Percentiles rank a stretch among this genome's conserved stretches.
These are phyloP conservation scores for Meloidogyne exigua DNA, from an alignment of 1,140 invertebrate species.

Conservation along the genomic window DNA sequence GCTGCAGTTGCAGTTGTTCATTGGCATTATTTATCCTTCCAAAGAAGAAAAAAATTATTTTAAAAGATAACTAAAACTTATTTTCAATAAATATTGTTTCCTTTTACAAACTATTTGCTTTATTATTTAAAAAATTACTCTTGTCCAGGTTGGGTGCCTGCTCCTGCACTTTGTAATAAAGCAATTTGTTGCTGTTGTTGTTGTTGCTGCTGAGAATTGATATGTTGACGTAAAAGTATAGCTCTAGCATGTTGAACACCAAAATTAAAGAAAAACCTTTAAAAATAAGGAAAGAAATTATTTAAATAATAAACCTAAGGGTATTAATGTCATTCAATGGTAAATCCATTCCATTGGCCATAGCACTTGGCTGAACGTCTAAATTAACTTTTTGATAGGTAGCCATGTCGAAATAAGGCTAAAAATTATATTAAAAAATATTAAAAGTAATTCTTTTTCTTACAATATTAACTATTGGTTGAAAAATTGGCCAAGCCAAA, in stretches of 20 bases:
- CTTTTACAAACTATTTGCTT: too few species aligned
- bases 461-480: conserved; percentile 29
- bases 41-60: conserved; percentile 18
- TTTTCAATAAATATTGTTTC: background rate
- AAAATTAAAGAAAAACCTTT: conserved; percentile 53
- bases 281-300: background rate
- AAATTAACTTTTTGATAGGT: conserved; percentile 51
- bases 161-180: conserved; percentile 10
- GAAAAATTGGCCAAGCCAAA: conserved; percentile 40
- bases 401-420: conserved; percentile 49
- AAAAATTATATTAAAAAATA: conserved; percentile 16
- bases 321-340: conserved; percentile 54
- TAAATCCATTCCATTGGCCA: conserved; percentile 52
- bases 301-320: conserved; percentile 28
- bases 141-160: background rate
- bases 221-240: conserved; percentile 46
- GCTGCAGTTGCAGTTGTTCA: conserved; percentile 29
- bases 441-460: background rate
- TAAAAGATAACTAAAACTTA: too few species aligned
- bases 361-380: conserved; percentile 41
- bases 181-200: conserved; percentile 35
- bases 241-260: conserved; percentile 50
- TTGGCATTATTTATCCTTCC: conserved; percentile 19
- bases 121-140: conserved; percentile 4
- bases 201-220: conserved; percentile 30